Percentiles rank a stretch among this genome's conserved stretches.
These are phyloP conservation scores for Tricholauxania praeusta DNA, from an alignment of 2,888 invertebrate genomes.

Conservation along the genomic window DNA sequence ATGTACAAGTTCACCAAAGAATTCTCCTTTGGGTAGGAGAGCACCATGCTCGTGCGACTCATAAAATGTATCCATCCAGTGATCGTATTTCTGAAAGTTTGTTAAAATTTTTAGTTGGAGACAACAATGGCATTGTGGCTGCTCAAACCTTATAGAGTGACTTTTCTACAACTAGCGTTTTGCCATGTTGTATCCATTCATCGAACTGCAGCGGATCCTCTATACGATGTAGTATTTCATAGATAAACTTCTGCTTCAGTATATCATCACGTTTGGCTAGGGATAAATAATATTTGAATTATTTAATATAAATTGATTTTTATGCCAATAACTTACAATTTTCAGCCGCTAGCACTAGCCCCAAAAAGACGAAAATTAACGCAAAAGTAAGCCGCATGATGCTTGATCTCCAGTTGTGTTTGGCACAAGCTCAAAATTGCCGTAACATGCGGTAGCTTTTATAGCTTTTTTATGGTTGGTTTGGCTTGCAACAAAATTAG, in stretches of 20 bases:
- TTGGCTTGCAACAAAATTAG: too few relatives aligned
- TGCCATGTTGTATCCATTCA: conserved; percentile 40
- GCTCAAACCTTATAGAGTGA: conserved; percentile 33
- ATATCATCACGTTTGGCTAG: conserved; percentile 36
- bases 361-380: too few relatives aligned
- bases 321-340: too few relatives aligned
- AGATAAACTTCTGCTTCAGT: conserved; percentile 42
- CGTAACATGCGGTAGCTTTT: too few relatives aligned
- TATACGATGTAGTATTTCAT: conserved; percentile 36
- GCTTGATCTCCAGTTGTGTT: too few relatives aligned
- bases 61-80: conserved; percentile 34
- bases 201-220: conserved; percentile 37
- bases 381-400: too few relatives aligned
- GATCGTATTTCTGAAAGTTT: conserved; percentile 14
- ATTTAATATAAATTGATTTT: too few relatives aligned
- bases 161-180: conserved; percentile 20
- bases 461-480: too few relatives aligned
- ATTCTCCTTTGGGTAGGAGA: conserved; percentile 65
- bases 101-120: too few relatives aligned
- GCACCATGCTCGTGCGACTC: conserved; percentile 53
- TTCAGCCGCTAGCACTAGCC: too few relatives aligned
- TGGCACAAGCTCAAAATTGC: too few relatives aligned
- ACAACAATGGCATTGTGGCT: neutral
- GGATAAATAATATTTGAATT: neutral
- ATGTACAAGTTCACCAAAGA: conserved; percentile 49